A percentile compares a stretch with the other conserved stretches of the same genome.
Conservation (phyloP, 2,113 vertebrate genomes). For the Campylomormyrus numenius region DNA sequence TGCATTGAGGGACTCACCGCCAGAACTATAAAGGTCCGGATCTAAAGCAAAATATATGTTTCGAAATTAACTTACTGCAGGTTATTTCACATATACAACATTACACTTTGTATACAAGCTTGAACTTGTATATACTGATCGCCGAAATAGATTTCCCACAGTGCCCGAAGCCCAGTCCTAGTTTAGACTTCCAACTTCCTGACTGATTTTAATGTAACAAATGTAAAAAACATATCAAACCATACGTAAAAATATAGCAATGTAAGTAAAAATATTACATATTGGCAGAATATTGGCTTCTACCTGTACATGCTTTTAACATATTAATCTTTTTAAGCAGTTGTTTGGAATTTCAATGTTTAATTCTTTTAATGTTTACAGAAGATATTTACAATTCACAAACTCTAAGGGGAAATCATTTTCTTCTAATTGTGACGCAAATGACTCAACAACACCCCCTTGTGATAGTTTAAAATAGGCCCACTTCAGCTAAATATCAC, state of each 20-base stretch:
- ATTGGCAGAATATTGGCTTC: background rate
- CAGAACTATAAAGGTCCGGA: slow-evolving; percentile 44
- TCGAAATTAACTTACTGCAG: background rate
- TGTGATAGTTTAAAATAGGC: background rate
- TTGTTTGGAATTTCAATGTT: background rate
- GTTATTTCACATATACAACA: background rate
- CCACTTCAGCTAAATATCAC: background rate
- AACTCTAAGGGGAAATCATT: background rate
- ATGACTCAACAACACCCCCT: background rate
- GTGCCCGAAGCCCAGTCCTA: background rate
- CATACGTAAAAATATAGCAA: background rate
- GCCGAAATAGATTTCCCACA: background rate
- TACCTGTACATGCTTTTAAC: background rate
- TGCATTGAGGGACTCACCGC: background rate
- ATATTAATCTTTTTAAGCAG: background rate
- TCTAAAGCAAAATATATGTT: slow-evolving; percentile 7
- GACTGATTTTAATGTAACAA: background rate
- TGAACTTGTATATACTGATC: background rate
- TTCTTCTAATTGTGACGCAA: background rate
- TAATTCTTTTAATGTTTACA: background rate
- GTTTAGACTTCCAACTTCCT: background rate
- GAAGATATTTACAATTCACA: background rate
- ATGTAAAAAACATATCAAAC: background rate
- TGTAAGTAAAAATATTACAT: background rate
- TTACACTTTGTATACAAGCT: background rate